These are phyloP conservation scores for Columba janthina DNA, from an alignment of 2,113 vertebrate genomes.

Conservation along the genomic window DNA sequence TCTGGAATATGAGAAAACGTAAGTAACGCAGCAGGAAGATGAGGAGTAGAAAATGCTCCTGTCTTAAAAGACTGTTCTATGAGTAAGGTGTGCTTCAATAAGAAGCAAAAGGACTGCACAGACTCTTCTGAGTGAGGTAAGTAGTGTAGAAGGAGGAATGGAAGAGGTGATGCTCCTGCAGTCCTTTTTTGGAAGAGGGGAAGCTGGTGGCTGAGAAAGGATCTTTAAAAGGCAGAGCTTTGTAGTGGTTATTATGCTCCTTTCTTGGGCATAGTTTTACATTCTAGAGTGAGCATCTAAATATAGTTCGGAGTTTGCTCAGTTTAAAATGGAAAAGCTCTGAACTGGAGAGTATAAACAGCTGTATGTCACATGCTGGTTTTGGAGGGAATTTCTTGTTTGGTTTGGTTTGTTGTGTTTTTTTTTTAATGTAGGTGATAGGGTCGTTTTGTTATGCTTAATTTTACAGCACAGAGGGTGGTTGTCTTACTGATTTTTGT, in stretches of 20 bases:
- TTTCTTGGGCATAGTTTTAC: background rate
- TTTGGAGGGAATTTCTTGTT: background rate
- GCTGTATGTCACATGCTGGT: background rate
- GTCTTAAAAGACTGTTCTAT: background rate
- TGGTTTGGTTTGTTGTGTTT: background rate
- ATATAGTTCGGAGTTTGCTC: background rate
- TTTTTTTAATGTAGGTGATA: background rate
- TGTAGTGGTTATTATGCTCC: rapidly evolving
- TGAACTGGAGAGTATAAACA: background rate
- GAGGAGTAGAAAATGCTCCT: background rate
- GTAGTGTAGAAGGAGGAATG: background rate
- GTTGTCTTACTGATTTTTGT: background rate
- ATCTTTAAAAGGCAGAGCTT: background rate
- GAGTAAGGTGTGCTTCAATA: background rate
- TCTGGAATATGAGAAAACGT: conserved; percentile 97
- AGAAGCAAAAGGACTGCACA: rapidly evolving
- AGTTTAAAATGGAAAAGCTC: background rate
- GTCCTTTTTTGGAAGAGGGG: background rate
- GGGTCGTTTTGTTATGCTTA: background rate
- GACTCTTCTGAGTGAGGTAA: rapidly evolving
- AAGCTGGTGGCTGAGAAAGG: background rate
- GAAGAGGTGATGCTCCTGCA: background rate
- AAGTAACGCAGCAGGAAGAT: background rate
- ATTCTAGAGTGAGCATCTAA: conserved; percentile 39
- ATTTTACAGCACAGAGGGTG: background rate